These are phyloP conservation scores for Ophioderma brevispina DNA, from an alignment of 35 echinoderm and acorn worm genomes.

Conservation along the genomic window DNA sequence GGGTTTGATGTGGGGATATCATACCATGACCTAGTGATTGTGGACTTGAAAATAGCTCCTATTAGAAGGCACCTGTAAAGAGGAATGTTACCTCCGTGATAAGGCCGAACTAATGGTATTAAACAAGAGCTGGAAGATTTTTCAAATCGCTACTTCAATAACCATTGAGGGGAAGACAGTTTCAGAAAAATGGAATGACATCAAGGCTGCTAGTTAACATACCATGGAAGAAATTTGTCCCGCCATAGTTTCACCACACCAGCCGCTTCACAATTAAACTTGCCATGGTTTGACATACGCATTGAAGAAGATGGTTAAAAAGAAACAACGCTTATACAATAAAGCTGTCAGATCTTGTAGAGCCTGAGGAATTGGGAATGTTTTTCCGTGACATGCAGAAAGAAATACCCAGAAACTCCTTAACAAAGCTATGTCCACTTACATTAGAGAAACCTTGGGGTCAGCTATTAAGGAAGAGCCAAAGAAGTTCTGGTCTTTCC, in stretches of 20 bases:
- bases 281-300: conserved; percentile 11
- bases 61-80: neutral
- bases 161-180: conserved; percentile 9
- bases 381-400: neutral
- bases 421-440: too few species aligned
- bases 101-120: conserved; percentile 14
- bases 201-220: conserved; percentile 12
- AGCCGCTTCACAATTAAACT: conserved; percentile 9
- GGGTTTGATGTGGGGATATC: neutral
- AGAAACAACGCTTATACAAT: conserved; percentile 14
- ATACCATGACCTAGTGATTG: neutral
- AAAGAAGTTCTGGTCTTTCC: neutral
- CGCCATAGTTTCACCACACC: neutral
- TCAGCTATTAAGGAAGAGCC: too few species aligned
- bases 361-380: neutral
- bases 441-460: too few species aligned
- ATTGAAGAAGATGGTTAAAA: neutral
- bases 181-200: conserved; percentile 10
- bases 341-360: neutral
- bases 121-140: conserved; percentile 19
- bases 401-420: conserved; percentile 28
- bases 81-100: neutral
- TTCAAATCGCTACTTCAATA: neutral
- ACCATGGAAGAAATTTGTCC: conserved; percentile 17
- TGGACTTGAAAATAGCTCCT: conserved; percentile 4